Percentiles rank a stretch among this genome's conserved stretches.
Conservation (phyloP, 2,888 invertebrate genomes). For the Hydriomena furcata region DNA sequence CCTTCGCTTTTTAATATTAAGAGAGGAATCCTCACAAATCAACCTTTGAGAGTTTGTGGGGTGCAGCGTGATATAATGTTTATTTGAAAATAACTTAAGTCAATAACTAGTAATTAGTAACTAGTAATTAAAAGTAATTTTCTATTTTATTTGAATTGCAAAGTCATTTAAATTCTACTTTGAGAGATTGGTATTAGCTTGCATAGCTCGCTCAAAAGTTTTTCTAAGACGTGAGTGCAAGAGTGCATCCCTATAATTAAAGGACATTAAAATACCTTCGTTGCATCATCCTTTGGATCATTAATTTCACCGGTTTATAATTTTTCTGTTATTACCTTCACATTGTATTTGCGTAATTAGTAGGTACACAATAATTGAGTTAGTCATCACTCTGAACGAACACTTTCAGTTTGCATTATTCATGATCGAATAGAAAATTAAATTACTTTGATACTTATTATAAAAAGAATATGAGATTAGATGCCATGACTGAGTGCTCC, state of each 20-base stretch:
- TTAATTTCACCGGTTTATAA: conserved; percentile 40
- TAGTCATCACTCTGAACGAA: conserved; percentile 38
- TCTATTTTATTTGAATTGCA: no score
- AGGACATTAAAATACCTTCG: conserved; percentile 33
- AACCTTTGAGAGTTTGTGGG: no score
- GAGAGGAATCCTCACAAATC: no score
- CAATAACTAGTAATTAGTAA: no score
- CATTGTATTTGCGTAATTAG: conserved; percentile 38
- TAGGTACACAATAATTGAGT: conserved; percentile 32
- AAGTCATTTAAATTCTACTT: no score
- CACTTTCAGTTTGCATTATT: conserved; percentile 36
- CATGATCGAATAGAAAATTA: conserved; percentile 24
- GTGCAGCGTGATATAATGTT: no score
- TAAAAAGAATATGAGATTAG: neutral
- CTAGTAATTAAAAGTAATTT: no score
- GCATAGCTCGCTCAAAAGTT: no score
- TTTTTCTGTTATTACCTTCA: conserved; percentile 40
- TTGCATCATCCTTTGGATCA: conserved; percentile 40
- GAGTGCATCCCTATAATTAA: conserved; percentile 24
- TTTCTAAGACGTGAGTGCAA: conserved; percentile 26
- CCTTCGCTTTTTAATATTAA: no score
- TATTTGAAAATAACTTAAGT: no score
- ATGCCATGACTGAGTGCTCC: conserved; percentile 12
- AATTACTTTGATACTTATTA: conserved; percentile 5
- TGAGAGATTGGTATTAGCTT: no score